phyloP scores from a whole-genome alignment of 2,113 vertebrate species.

The Hassar affinis region DNA sequence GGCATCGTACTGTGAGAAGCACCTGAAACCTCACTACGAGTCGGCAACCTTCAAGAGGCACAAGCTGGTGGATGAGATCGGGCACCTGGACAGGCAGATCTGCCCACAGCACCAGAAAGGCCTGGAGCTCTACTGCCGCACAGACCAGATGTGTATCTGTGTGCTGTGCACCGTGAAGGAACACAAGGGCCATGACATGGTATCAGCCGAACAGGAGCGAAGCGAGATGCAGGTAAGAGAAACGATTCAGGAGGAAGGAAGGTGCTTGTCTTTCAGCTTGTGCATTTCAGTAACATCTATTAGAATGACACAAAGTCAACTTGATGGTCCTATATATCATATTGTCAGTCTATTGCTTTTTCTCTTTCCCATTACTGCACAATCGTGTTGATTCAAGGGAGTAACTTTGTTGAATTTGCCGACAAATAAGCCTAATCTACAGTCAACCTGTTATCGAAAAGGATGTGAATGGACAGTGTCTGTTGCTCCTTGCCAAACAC shows the following conservation, averaged over 20 bases:
- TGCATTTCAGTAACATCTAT: not conserved
- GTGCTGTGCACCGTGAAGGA: slow-evolving; percentile 78
- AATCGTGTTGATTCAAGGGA: not conserved
- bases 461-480: slow-evolving; percentile 22
- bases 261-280: not conserved
- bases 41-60: slow-evolving; percentile 84
- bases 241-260: not conserved
- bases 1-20: slow-evolving; percentile 86
- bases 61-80: slow-evolving; percentile 82
- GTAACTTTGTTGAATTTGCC: not conserved
- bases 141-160: slow-evolving; percentile 72
- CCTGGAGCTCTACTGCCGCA: slow-evolving; percentile 77
- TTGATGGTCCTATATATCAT: not conserved
- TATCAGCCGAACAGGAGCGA: slow-evolving; percentile 76
- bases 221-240: slow-evolving; percentile 68
- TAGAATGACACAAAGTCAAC: not conserved
- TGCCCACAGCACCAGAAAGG: slow-evolving; percentile 78
- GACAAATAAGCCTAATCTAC: not conserved
- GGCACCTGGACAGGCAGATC: slow-evolving; percentile 67
- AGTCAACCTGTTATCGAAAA: not conserved
- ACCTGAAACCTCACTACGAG: slow-evolving; percentile 86
- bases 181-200: slow-evolving; percentile 79
- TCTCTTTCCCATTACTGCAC: not conserved
- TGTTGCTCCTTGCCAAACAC: slow-evolving; percentile 40
- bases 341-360: not conserved